Conservation (phyloP, 2,888 invertebrate species). For the Congeria kusceri region DNA sequence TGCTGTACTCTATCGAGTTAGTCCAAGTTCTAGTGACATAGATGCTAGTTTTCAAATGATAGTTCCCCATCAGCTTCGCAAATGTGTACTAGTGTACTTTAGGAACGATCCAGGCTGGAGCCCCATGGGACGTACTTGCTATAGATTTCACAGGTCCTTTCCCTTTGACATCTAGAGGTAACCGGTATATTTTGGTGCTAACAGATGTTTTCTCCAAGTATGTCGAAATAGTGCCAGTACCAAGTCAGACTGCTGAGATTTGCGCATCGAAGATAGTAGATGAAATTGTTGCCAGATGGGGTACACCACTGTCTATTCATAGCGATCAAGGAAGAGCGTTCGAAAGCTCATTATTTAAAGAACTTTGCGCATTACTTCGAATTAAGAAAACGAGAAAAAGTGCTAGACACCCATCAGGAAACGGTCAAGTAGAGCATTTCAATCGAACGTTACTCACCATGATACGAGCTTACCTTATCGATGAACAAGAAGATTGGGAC, state of each 20-base stretch:
- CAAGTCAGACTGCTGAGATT: conserved; percentile 24
- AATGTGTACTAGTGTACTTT: not conserved
- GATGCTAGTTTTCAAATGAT: too few species aligned
- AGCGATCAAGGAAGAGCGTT: conserved; percentile 57
- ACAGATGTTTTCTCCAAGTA: conserved; percentile 40
- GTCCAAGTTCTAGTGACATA: too few species aligned
- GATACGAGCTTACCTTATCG: conserved; percentile 46
- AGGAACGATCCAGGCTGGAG: not conserved
- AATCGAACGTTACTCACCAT: conserved; percentile 54
- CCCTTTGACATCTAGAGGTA: conserved; percentile 21
- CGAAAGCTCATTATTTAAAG: conserved; percentile 43
- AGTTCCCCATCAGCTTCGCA: conserved; percentile 18
- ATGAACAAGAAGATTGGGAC: conserved; percentile 59
- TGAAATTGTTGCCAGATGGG: conserved; percentile 50
- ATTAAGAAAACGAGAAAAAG: conserved; percentile 34
- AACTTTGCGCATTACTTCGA: conserved; percentile 24
- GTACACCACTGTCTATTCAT: conserved; percentile 38
- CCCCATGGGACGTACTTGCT: not conserved
- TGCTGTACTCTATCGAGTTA: too few species aligned
- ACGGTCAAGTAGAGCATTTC: conserved; percentile 51
- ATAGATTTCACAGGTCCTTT: conserved; percentile 32
- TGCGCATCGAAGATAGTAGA: conserved; percentile 32
- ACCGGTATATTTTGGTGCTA: conserved; percentile 37
- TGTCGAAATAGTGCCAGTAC: conserved; percentile 30
- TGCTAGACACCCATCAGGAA: conserved; percentile 26